Base-by-base conservation (phyloP, 2,797 vertebrate genomes). In the Channallabes apus region DNA sequence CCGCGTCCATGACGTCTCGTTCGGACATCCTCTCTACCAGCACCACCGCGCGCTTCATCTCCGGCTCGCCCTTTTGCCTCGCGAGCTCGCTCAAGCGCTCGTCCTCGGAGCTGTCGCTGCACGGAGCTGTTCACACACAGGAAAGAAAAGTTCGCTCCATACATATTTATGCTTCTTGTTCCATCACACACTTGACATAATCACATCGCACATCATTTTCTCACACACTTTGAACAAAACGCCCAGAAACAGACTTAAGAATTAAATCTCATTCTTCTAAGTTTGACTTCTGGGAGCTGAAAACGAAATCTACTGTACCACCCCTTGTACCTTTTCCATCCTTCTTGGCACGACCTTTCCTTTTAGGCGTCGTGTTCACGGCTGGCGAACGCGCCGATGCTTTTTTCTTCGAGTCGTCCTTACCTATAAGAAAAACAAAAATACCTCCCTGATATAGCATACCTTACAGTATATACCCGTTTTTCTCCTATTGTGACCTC, bases 11-110 rank as follows among this genome's bases (percentile, higher is more conserved):
- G 0, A 85, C 90, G 4, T 91, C 85, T 6, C 24, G 77, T 6
- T 93, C 91, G 62, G 92, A 94, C 86, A 87, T 69, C 20, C 91
- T 91, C 73, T 92, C 84, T 0, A 94, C 85, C 3, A 89, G 69
- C 61, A 94, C 87, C 64, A 62, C 91, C 32, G 92, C 14, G 20
- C 85, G 85, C 88, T 93, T 94, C 82, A 91, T 94, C 58, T 92
- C 86, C 51, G 90, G 87, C 61, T 92, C 90, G 24, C 90, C 90
- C 86, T 82, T 87, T 0, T 79, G 84, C 82, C 85, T 72, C 29
- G 83, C 72, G 7, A 82, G 18, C 38, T 59, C 27, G 4, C 20
- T 77, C 29, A 82, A 73, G 0, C 87, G 35, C 51, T 93, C 91
- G 1, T 92, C 90, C 0, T 91, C 91, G 35, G 90, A 88, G 73